phyloP scores from a whole-genome alignment of 2,888 invertebrate genomes.

The Psylliodes chrysocephalus region DNA sequence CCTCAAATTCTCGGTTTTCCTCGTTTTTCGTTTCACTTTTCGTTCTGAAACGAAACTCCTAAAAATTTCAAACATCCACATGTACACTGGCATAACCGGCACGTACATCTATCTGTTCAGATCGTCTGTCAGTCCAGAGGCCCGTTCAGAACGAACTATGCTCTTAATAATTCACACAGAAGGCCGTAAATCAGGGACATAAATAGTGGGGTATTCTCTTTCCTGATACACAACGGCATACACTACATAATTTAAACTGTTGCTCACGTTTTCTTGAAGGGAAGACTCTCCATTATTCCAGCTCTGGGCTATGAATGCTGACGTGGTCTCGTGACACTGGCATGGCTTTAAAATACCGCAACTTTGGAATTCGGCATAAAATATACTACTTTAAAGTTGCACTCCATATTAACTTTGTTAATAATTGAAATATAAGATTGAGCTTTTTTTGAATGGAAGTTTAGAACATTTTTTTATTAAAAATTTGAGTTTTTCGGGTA shows the following conservation, averaged over 20 bases:
- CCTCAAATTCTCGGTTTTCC: neutral
- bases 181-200: constrained; percentile 21
- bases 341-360: neutral
- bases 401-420: no score
- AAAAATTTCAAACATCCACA: constrained; percentile 14
- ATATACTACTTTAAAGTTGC: no score
- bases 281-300: constrained; percentile 21
- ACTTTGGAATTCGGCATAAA: no score
- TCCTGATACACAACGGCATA: constrained; percentile 23
- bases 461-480: no score
- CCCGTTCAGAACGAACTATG: constrained; percentile 11
- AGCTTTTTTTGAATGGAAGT: no score
- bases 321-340: constrained; percentile 3
- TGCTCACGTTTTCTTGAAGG: constrained; percentile 27
- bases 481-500: no score
- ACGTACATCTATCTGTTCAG: constrained; percentile 12
- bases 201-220: constrained; percentile 27
- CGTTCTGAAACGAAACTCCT: constrained; percentile 1
- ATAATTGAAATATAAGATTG: no score
- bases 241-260: constrained; percentile 35
- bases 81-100: neutral
- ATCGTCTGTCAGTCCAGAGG: neutral
- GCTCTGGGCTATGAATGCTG: constrained; percentile 6
- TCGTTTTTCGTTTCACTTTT: neutral
- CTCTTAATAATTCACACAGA: constrained; percentile 23